Conservation (phyloP, 2,888 invertebrate genomes). For the Leistus spinibarbis region DNA sequence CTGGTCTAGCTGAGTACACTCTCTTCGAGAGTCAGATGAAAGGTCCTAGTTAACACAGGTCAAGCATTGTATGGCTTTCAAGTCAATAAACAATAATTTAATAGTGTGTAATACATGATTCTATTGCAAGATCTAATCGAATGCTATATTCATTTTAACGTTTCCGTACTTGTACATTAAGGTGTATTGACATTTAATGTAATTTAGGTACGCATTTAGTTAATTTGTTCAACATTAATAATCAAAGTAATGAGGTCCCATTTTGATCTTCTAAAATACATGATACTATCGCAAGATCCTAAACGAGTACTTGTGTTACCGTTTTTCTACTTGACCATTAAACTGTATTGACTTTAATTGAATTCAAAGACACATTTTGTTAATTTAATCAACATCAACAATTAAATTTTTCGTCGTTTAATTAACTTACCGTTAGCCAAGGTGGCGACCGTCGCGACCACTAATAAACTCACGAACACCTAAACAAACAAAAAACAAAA, state of each 20-base stretch:
- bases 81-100: neutral
- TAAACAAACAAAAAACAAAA: slow-evolving; percentile 27
- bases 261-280: too few species aligned
- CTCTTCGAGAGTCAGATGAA: neutral
- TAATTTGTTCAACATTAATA: too few species aligned
- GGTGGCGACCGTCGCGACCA: slow-evolving; percentile 33
- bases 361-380: too few species aligned
- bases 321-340: too few species aligned
- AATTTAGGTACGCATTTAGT: too few species aligned
- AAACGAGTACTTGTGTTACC: too few species aligned
- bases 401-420: neutral
- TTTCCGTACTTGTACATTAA: neutral
- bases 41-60: neutral
- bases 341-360: neutral
- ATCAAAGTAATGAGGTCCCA: too few species aligned
- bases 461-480: slow-evolving; percentile 34
- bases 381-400: too few species aligned
- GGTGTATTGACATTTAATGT: neutral
- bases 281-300: too few species aligned
- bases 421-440: slow-evolving; percentile 27
- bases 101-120: neutral
- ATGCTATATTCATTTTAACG: neutral
- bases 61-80: neutral
- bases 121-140: neutral
- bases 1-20: neutral